Conservation (phyloP, 2,113 vertebrate species). For the Chamaetylas fuelleborni region DNA sequence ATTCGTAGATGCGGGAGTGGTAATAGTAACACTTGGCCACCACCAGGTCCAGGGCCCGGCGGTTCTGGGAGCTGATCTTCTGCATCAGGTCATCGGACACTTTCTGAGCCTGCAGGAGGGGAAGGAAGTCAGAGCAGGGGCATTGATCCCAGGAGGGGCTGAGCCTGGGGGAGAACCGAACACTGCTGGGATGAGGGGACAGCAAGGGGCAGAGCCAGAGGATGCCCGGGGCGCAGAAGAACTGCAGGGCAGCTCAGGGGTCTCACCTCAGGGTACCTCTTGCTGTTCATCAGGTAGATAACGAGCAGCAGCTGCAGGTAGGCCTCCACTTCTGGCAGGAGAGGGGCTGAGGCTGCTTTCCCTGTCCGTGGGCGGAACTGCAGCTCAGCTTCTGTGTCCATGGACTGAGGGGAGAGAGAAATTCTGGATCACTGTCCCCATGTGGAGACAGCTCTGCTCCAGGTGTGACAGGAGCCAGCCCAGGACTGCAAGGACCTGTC, state of each 20-base stretch:
- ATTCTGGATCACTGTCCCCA: neutral
- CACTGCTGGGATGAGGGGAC: neutral
- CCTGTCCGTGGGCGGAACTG: conserved; percentile 91
- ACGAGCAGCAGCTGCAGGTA: conserved; percentile 94
- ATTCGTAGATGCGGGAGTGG: conserved; percentile 93
- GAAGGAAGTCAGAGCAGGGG: neutral
- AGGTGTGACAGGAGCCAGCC: neutral
- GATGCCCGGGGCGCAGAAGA: neutral
- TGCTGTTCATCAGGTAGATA: conserved; percentile 93
- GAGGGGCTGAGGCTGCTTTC: conserved; percentile 86
- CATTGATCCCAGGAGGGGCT: too few relatives aligned
- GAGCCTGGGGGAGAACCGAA: neutral
- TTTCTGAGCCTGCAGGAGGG: conserved; percentile 85
- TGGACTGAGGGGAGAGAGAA: conserved; percentile 74
- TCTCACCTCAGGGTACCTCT: conserved; percentile 86
- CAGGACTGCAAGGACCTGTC: neutral
- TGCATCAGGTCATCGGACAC: conserved; percentile 93
- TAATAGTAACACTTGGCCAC: conserved; percentile 98
- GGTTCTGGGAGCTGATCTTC: conserved; percentile 94
- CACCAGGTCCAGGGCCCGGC: conserved; percentile 92
- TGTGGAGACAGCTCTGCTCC: neutral
- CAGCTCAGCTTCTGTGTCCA: conserved; percentile 92
- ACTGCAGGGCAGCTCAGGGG: neutral
- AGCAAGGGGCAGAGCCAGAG: rapidly evolving
- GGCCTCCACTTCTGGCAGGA: conserved; percentile 92